These are phyloP conservation scores for Vultur gryphus DNA, from an alignment of 2,797 vertebrate species.

Conservation along the genomic window DNA sequence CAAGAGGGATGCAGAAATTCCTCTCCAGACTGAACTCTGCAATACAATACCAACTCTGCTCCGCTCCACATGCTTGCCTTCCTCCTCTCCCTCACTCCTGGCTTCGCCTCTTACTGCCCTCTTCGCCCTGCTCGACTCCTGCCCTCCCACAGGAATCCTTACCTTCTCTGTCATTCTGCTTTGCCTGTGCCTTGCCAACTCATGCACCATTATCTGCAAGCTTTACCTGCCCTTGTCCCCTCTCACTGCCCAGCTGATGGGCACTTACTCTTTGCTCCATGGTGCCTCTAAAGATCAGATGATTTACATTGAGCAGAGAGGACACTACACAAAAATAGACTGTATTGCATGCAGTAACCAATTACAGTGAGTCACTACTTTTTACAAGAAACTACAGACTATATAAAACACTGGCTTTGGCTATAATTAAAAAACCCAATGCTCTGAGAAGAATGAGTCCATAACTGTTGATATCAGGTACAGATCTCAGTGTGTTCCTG, in stretches of 20 bases:
- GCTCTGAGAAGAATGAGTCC: not conserved
- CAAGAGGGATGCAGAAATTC: not conserved
- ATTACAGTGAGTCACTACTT: not conserved
- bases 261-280: not conserved
- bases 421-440: not conserved
- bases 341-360: not conserved
- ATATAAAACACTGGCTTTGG: not conserved
- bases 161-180: not conserved
- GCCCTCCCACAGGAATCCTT: not conserved
- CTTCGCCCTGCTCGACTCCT: not conserved
- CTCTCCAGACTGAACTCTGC: not conserved
- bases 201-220: fast-evolving
- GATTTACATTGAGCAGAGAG: not conserved
- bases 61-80: not conserved
- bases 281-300: not conserved
- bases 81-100: not conserved
- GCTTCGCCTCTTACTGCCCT: not conserved
- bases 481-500: not conserved
- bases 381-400: not conserved
- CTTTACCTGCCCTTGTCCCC: not conserved
- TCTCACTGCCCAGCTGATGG: not conserved
- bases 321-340: not conserved
- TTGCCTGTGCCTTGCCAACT: too few relatives aligned
- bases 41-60: not conserved
- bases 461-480: not conserved